Percentiles rank a stretch among this genome's conserved stretches.
phyloP scores from a whole-genome alignment of 2,888 invertebrate species.

The Zootermopsis nevadensis region DNA sequence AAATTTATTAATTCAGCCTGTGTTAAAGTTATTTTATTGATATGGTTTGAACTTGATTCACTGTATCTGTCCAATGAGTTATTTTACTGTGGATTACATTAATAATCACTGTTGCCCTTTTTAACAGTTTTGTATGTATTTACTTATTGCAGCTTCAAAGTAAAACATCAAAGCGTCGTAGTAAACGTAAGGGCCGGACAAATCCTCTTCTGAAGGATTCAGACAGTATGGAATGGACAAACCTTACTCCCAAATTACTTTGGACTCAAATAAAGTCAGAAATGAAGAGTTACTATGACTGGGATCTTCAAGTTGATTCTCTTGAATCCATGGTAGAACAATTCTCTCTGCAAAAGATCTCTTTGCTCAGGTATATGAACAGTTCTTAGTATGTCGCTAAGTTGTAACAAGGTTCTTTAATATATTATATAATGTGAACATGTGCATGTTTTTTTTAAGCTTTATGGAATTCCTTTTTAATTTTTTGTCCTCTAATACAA shows the following conservation, averaged over 20 bases:
- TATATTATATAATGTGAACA: too few species aligned
- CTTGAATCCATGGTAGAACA: slow-evolving; percentile 82
- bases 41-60: not conserved
- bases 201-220: slow-evolving; percentile 63
- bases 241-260: slow-evolving; percentile 84
- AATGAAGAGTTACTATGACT: slow-evolving; percentile 89
- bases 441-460: too few species aligned
- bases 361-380: slow-evolving; percentile 72
- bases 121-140: not conserved
- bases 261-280: slow-evolving; percentile 91
- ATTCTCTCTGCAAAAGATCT: slow-evolving; percentile 88
- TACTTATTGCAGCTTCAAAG: slow-evolving; percentile 64
- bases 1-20: too few species aligned
- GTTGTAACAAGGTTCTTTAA: too few species aligned
- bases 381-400: not conserved
- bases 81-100: too few species aligned
- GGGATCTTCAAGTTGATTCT: slow-evolving; percentile 81
- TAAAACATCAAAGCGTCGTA: slow-evolving; percentile 66
- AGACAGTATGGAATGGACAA: slow-evolving; percentile 86
- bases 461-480: too few species aligned
- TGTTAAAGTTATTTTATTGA: not conserved
- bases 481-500: too few species aligned
- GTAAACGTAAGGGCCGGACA: slow-evolving; percentile 70
- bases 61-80: not conserved
- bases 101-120: too few species aligned